Conservation (phyloP, 1,140 invertebrate genomes). For the Brachionus plicatilis region DNA sequence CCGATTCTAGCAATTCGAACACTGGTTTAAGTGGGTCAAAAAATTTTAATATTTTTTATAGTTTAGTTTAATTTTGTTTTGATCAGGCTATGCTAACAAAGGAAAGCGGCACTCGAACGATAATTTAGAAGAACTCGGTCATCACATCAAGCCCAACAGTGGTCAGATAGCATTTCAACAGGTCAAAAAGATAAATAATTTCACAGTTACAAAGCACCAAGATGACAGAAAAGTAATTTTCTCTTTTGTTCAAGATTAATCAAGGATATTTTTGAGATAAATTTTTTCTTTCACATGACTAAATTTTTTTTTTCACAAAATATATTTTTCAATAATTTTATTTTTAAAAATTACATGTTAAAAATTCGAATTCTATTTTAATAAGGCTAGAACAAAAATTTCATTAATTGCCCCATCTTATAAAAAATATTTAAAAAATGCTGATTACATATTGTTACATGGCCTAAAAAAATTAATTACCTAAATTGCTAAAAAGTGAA, state of each 20-base stretch:
- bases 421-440: too few species aligned
- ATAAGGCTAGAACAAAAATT: too few species aligned
- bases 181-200: neutral
- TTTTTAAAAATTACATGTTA: too few species aligned
- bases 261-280: too few species aligned
- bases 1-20: constrained; percentile 1
- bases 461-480: too few species aligned
- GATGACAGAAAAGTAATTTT: neutral
- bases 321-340: too few species aligned
- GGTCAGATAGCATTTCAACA: neutral
- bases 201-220: neutral
- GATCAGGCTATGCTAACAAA: neutral
- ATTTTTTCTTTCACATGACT: neutral
- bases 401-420: too few species aligned
- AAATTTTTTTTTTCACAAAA: neutral
- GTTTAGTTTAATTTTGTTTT: neutral
- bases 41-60: neutral
- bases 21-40: neutral
- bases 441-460: too few species aligned
- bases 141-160: neutral
- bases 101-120: neutral
- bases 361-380: too few species aligned
- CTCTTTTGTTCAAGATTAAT: neutral
- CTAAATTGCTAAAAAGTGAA: too few species aligned
- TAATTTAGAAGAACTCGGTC: neutral